Evolutionary conservation across 2,797 vertebrate genomes (phyloP).

Genomic region (Sebastes cheni): DNA sequence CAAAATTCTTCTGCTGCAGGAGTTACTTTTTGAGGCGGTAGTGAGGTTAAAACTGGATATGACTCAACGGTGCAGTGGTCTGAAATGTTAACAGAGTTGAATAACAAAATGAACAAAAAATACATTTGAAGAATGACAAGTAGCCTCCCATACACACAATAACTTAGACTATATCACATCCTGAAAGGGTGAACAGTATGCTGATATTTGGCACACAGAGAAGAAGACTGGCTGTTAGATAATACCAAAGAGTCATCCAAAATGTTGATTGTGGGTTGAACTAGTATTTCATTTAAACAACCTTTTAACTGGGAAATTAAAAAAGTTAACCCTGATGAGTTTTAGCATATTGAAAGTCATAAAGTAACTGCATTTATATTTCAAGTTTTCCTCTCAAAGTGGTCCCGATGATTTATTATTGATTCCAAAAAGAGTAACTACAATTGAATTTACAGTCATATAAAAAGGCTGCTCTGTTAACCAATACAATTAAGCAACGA

Average conservation of each 20-base stretch:
- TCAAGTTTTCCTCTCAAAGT: conserved; percentile 41
- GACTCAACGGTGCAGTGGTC: neutral
- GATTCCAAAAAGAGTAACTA: conserved; percentile 1
- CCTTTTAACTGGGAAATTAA: neutral
- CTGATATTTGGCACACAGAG: conserved; percentile 40
- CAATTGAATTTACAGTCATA: neutral
- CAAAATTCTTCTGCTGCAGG: neutral
- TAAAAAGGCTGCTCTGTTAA: conserved; percentile 2
- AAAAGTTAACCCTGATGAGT: neutral
- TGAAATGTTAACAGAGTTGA: conserved; percentile 40
- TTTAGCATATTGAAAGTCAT: conserved; percentile 14
- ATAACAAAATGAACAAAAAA: conserved; percentile 19
- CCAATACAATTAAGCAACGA: neutral
- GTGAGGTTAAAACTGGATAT: conserved; percentile 7
- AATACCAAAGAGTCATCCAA: neutral
- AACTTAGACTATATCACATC: conserved; percentile 60
- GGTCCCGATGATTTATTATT: conserved; percentile 48
- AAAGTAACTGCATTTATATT: conserved; percentile 30
- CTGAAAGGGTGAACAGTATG: neutral
- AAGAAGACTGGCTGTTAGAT: neutral
- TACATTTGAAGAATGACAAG: neutral
- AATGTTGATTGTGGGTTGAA: neutral
- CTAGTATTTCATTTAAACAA: conserved; percentile 15
- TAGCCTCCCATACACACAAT: conserved; percentile 52
- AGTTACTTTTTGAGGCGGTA: neutral